phyloP scores from a whole-genome alignment of 2,113 vertebrate species.

The Lota lota region DNA sequence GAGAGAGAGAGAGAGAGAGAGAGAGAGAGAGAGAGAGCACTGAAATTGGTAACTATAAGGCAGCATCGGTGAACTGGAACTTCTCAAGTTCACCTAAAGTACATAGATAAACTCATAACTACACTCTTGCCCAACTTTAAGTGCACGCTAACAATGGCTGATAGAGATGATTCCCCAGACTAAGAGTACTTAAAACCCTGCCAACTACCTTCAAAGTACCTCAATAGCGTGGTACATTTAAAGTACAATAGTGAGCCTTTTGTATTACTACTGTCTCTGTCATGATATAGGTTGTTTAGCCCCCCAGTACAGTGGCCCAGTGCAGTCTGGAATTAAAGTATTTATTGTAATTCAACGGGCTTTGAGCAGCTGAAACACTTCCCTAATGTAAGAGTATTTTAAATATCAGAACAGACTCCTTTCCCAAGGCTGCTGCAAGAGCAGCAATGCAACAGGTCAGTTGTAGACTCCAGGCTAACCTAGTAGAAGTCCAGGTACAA shows the following conservation, averaged over 20 bases:
- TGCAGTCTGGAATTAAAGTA: too few species aligned
- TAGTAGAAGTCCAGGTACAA: too few species aligned
- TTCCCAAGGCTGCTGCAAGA: too few species aligned
- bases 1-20: too few species aligned
- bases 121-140: slow-evolving; percentile 18
- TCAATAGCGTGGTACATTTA: slow-evolving; percentile 12
- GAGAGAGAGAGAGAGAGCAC: not conserved
- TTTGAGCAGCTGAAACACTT: too few species aligned
- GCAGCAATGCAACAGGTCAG: too few species aligned
- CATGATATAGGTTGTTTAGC: not conserved
- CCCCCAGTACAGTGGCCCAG: too few species aligned
- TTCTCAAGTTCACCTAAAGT: slow-evolving; percentile 26
- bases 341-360: too few species aligned
- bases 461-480: too few species aligned
- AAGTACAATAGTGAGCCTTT: slow-evolving; percentile 8
- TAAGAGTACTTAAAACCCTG: slow-evolving; percentile 38
- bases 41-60: slow-evolving; percentile 6
- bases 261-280: slow-evolving; percentile 18
- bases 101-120: slow-evolving; percentile 4
- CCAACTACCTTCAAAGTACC: slow-evolving; percentile 24
- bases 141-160: slow-evolving; percentile 47
- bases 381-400: too few species aligned
- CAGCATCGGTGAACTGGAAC: slow-evolving; percentile 10
- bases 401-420: too few species aligned
- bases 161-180: slow-evolving; percentile 3